Percentiles rank a stretch among this genome's conserved stretches.
Evolutionary conservation across 1,140 invertebrate species (phyloP).

Genomic region (Sycobia sp.): DNA sequence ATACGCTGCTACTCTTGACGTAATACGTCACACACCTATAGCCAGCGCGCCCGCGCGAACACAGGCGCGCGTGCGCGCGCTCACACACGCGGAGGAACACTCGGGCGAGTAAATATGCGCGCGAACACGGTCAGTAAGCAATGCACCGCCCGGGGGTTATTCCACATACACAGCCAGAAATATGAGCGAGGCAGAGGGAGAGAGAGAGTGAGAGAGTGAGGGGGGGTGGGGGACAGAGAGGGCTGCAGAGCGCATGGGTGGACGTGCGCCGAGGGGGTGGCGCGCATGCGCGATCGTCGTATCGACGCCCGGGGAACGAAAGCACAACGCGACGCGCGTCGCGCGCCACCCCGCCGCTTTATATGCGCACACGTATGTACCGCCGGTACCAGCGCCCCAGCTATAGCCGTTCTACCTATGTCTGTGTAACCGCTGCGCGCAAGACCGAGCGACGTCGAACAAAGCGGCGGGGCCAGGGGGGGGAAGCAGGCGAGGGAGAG

Average conservation of each 20-base stretch:
- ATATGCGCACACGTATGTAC: too few relatives aligned
- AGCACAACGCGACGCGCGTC: not conserved
- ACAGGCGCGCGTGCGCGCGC: not conserved
- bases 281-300: conserved; percentile 54
- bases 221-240: not conserved
- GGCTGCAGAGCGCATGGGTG: conserved; percentile 35
- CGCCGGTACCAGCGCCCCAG: too few relatives aligned
- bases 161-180: too few relatives aligned
- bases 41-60: not conserved
- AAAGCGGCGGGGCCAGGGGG: conserved; percentile 28
- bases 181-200: too few relatives aligned
- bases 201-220: not conserved
- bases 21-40: not conserved
- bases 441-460: conserved; percentile 6
- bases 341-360: too few relatives aligned
- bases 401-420: too few relatives aligned
- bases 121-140: conserved; percentile 33
- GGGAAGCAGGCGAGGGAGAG: conserved; percentile 35
- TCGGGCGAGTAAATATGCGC: not conserved
- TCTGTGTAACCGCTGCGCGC: conserved; percentile 38
- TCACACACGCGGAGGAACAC: not conserved
- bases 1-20: not conserved
- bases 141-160: conserved; percentile 34
- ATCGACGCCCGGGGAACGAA: conserved; percentile 53
- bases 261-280: conserved; percentile 47